Evolutionary conservation across 2,888 invertebrate species (phyloP).

Genomic region (Strigamia maritima): DNA sequence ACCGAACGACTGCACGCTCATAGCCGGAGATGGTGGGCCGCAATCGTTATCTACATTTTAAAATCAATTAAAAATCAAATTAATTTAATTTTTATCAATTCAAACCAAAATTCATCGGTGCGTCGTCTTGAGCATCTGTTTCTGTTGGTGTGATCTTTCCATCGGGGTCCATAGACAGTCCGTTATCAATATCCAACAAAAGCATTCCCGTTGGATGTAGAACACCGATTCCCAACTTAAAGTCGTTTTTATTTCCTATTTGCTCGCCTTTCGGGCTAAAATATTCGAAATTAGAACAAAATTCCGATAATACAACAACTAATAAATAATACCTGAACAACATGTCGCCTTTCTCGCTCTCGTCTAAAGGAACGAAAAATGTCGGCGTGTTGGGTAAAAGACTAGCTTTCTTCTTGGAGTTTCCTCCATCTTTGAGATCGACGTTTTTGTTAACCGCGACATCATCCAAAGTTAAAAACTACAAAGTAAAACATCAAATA

Average conservation of each 20-base stretch:
- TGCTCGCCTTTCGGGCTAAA: background rate
- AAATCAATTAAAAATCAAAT: no score
- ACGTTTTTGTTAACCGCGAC: constrained; percentile 48
- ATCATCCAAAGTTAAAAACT: constrained; percentile 51
- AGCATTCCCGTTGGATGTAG: background rate
- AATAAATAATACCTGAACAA: background rate
- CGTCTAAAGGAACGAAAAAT: background rate
- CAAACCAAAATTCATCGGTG: no score
- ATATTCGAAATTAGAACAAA: no score
- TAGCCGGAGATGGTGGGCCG: no score
- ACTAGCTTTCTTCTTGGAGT: background rate
- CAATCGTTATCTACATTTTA: no score
- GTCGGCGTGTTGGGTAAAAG: background rate
- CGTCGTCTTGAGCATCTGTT: no score
- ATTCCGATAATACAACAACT: background rate
- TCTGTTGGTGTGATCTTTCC: no score
- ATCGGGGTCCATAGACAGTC: no score
- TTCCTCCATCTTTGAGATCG: constrained; percentile 44
- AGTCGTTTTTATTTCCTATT: background rate
- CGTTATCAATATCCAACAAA: background rate
- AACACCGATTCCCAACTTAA: background rate
- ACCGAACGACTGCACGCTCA: no score
- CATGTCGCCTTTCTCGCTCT: background rate
- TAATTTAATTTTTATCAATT: no score
- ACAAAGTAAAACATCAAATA: background rate